Conservation (phyloP, 2,113 vertebrate species). For the Hassar affinis region DNA sequence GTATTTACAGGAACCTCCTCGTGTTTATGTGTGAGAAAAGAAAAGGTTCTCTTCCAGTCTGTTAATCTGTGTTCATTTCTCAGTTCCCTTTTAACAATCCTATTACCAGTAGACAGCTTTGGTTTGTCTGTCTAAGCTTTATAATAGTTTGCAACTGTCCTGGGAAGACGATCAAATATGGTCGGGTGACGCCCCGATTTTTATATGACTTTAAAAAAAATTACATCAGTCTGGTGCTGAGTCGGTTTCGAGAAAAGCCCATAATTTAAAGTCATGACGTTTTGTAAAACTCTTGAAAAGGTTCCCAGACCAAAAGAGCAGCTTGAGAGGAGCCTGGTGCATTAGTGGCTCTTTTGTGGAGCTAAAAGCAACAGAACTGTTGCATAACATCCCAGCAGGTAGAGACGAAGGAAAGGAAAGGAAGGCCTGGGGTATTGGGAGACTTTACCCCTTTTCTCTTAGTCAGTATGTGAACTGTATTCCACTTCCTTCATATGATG, state of each 20-base stretch:
- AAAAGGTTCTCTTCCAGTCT: conserved; percentile 2
- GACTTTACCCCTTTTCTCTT: background rate
- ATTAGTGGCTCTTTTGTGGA: conserved; percentile 52
- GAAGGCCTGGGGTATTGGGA: conserved; percentile 14
- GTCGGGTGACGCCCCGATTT: conserved; percentile 13
- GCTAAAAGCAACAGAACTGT: conserved; percentile 57
- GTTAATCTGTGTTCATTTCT: background rate
- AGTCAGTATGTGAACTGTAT: conserved; percentile 20
- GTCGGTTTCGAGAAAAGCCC: conserved; percentile 4
- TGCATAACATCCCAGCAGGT: conserved; percentile 64
- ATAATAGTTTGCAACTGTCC: conserved; percentile 17
- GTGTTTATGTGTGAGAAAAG: conserved; percentile 54
- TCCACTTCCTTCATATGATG: conserved; percentile 53
- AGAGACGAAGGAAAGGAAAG: conserved; percentile 51
- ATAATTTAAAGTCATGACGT: conserved; percentile 26
- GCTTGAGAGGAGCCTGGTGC: conserved; percentile 20
- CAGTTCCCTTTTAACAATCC: background rate
- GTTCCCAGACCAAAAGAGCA: background rate
- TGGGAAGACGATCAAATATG: conserved; percentile 32
- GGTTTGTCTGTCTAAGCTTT: background rate
- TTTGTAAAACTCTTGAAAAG: conserved; percentile 22
- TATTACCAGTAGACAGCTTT: background rate
- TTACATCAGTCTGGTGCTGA: conserved; percentile 29
- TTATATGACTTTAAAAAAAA: too few relatives aligned
- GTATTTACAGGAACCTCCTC: conserved; percentile 50